These are phyloP conservation scores for Siniperca undulata DNA, from an alignment of 2,797 vertebrate species.

Conservation along the genomic window DNA sequence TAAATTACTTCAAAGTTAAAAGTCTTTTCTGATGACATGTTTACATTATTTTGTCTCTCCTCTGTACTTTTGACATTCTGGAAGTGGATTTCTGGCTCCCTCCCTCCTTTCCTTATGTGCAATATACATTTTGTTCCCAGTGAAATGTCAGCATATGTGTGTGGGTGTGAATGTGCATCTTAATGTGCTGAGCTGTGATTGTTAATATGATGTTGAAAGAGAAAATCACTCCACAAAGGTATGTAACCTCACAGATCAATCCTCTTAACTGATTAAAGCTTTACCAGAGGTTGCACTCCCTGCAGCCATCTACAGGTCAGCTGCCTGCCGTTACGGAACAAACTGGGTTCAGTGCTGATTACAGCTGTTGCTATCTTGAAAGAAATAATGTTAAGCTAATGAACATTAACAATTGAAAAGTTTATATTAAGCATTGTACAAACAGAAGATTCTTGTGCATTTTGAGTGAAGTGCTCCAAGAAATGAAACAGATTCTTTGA, in stretches of 20 bases:
- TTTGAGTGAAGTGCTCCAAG: neutral
- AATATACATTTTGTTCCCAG: constrained; percentile 14
- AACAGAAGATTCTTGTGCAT: neutral
- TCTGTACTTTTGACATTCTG: neutral
- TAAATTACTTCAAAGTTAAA: neutral
- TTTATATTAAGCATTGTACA: neutral
- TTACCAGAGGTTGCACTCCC: constrained; percentile 60
- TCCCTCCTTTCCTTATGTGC: neutral
- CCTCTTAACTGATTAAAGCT: constrained; percentile 79
- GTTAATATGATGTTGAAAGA: constrained; percentile 73
- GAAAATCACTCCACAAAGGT: constrained; percentile 67
- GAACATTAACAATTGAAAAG: neutral
- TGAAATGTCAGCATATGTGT: constrained; percentile 7
- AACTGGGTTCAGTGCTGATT: constrained; percentile 44
- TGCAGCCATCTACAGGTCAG: constrained; percentile 55
- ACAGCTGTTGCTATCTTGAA: constrained; percentile 18
- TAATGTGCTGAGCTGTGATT: constrained; percentile 37
- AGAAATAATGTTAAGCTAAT: constrained; percentile 4
- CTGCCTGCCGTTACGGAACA: constrained; percentile 56
- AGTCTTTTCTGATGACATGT: neutral
- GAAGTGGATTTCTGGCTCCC: neutral
- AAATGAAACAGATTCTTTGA: neutral
- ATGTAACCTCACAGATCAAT: constrained; percentile 75
- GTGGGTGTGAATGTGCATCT: constrained; percentile 28
- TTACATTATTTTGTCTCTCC: neutral